Conservation (phyloP, 1,140 invertebrate genomes). For the Drosophila grimshawi region DNA sequence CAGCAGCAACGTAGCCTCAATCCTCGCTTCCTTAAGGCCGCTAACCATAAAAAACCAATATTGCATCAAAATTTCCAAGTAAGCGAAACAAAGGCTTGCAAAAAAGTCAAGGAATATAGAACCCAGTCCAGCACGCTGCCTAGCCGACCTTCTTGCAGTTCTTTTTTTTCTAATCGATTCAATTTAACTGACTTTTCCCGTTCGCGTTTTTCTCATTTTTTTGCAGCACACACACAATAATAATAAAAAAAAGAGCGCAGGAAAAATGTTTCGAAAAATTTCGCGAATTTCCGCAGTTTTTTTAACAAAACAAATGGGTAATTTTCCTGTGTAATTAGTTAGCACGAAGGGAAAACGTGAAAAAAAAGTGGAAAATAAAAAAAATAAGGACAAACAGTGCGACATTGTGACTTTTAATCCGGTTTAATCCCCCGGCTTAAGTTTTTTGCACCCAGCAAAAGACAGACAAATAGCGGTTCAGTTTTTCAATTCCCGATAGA, state of each 20-base stretch:
- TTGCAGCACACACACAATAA: conserved; percentile 29
- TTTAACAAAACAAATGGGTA: conserved; percentile 66
- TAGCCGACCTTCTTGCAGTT: conserved; percentile 20
- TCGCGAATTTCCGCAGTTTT: conserved; percentile 70
- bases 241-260: conserved; percentile 36
- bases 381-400: conserved; percentile 64
- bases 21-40: background rate
- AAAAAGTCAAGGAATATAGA: conserved; percentile 74
- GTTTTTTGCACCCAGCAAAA: conserved; percentile 65
- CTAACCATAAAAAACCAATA: conserved; percentile 31
- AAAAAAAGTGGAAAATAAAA: conserved; percentile 40
- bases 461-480: conserved; percentile 33
- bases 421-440: conserved; percentile 81
- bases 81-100: conserved; percentile 73
- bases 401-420: conserved; percentile 75
- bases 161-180: conserved; percentile 75
- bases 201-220: conserved; percentile 24
- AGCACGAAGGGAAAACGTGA: conserved; percentile 63
- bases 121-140: conserved; percentile 28
- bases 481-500: background rate
- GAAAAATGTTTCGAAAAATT: conserved; percentile 51
- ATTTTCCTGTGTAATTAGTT: conserved; percentile 77
- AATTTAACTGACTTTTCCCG: conserved; percentile 70
- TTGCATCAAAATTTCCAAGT: conserved; percentile 54
- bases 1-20: conserved; percentile 32